Conservation (phyloP, 1,140 invertebrate species). For the Drosophila bifasciata region DNA sequence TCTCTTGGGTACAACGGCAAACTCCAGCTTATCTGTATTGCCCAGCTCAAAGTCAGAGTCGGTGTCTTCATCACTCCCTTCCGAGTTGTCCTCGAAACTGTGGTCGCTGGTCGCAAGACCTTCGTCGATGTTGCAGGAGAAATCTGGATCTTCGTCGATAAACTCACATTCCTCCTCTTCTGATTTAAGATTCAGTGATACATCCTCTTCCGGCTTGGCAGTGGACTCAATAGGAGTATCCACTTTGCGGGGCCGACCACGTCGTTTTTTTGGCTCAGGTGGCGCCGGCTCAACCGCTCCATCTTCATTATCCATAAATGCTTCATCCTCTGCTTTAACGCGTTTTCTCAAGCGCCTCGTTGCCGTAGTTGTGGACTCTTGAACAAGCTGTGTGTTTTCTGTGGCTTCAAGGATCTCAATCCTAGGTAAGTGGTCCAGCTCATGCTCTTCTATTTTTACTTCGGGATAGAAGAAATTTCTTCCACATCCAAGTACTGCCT, state of each 20-base stretch:
- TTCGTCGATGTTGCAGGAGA: conserved; percentile 28
- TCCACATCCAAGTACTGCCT: conserved; percentile 16
- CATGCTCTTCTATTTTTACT: conserved; percentile 76
- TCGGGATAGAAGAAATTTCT: conserved; percentile 70
- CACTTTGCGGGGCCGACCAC: conserved; percentile 60
- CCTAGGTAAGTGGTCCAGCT: conserved; percentile 73
- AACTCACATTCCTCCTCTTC: conserved; percentile 39
- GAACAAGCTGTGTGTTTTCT: conserved; percentile 8
- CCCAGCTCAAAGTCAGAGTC: conserved; percentile 70
- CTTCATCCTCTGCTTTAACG: conserved; percentile 47
- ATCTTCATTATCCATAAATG: background rate
- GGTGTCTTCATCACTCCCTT: conserved; percentile 32
- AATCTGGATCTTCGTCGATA: conserved; percentile 58
- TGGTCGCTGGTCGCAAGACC: conserved; percentile 43
- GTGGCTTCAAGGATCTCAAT: conserved; percentile 72
- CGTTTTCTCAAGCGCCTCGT: conserved; percentile 52
- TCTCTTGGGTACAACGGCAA: conserved; percentile 73
- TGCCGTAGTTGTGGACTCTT: conserved; percentile 9
- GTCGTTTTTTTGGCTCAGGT: conserved; percentile 42
- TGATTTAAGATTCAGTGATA: conserved; percentile 39
- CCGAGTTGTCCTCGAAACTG: conserved; percentile 41
- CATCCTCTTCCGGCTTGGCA: conserved; percentile 4
- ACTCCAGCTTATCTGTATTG: conserved; percentile 41
- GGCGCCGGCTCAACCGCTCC: background rate
- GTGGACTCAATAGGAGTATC: conserved; percentile 19